Evolutionary conservation across 2,797 vertebrate genomes (phyloP), one percentile per base, ranked within the genome.

Genomic region (Micromesistius poutassou): DNA sequence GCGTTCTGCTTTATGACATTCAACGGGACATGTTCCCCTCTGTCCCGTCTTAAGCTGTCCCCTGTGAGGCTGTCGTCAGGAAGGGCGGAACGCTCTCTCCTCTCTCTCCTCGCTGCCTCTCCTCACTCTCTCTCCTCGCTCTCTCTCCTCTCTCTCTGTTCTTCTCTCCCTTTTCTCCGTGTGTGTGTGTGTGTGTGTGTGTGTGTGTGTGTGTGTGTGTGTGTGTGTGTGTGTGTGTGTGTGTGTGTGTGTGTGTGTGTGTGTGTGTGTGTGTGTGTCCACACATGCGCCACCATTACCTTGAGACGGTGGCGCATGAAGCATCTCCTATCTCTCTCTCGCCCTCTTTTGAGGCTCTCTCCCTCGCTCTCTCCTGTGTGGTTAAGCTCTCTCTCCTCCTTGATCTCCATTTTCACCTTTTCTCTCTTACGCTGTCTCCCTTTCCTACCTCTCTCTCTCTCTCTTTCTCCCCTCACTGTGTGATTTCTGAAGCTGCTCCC

Each of bases 1-100:
- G 78, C 82, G 82, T 90, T 88, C 87, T 80, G 81, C 86, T 87
- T 88, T 89, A 88, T 89, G 89, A 80, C 84, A 81, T 88, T 88
- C 88, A 90, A 88, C 89, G 83, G 80, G 86, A 89, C 85, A 78
- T 70, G 5, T 77, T 80, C 42, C n/a, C n/a, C n/a, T n/a, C 46
- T 33, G 46, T 50, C 74, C 77, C 80, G 31, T 78, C 62, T 75
- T 25, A 33, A 2, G 33, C 33, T 33, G 5, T 33, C 33, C 33
- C 33, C 33, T 33, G 33, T 33, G 33, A 2, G 33, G 33, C 33
- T 33, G 33, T 33, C 33, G 33, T 2, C 33, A 33, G 33, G 5
- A 33, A 33, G 33, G 2, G 5, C 33, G 33, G 33, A 33, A 33
- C 33, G 33, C 77, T 70, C 25, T 36, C 77, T 77, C 76, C 40